A percentile compares a stretch with the other conserved stretches of the same genome.
phyloP scores from a whole-genome alignment of 2,113 vertebrate species.

The Accipiter virgatus region DNA sequence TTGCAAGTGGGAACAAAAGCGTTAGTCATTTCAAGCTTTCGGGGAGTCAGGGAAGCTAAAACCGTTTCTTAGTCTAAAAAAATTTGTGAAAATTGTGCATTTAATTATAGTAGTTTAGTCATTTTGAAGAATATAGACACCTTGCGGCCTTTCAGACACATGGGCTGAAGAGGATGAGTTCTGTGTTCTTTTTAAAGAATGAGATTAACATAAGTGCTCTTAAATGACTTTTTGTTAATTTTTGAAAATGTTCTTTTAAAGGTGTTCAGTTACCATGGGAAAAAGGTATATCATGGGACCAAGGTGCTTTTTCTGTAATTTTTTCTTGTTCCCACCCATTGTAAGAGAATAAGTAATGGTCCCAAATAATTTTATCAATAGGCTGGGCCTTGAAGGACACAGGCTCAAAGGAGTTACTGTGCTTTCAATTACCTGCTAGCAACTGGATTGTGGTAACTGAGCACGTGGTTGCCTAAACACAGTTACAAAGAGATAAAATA shows the following conservation, averaged over 20 bases:
- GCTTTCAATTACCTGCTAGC: neutral
- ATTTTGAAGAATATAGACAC: neutral
- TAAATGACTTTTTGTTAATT: neutral
- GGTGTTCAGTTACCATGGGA: neutral
- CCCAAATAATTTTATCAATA: neutral
- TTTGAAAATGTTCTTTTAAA: neutral
- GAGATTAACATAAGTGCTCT: neutral
- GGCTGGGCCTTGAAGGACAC: neutral
- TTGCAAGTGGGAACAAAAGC: neutral
- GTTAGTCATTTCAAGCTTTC: neutral
- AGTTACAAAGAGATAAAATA: neutral
- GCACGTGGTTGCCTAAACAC: neutral
- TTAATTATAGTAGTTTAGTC: neutral
- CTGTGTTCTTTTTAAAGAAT: conserved; percentile 4
- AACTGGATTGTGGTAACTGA: neutral
- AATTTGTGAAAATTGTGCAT: neutral
- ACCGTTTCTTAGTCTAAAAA: neutral
- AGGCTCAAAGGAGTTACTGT: neutral
- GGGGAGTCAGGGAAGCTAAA: neutral
- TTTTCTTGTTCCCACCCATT: neutral
- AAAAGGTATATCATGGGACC: neutral
- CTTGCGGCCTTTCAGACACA: neutral
- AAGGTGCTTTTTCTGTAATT: neutral
- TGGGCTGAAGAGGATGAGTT: neutral
- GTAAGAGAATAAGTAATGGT: neutral